Conservation (phyloP, 2,113 vertebrate genomes). For the Nesoenas mayeri region DNA sequence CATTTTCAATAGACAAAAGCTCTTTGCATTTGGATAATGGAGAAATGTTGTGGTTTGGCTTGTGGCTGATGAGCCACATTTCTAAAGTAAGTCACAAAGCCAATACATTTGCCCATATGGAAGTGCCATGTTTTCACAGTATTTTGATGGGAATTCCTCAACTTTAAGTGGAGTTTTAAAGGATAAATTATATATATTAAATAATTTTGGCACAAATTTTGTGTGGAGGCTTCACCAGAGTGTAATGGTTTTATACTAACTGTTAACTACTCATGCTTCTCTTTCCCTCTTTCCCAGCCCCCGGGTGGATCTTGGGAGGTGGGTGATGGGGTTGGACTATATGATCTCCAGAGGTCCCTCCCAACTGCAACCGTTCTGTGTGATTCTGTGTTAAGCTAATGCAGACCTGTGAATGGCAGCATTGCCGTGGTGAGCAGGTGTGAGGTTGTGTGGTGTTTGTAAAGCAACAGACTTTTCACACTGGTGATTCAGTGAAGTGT, state of each 20-base stretch:
- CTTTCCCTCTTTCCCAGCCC: background rate
- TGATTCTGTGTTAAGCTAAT: background rate
- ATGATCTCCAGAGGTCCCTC: too few relatives aligned
- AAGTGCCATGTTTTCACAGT: background rate
- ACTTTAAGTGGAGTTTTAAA: background rate
- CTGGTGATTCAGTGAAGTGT: background rate
- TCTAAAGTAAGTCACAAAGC: background rate
- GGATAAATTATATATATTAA: background rate
- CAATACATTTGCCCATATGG: background rate
- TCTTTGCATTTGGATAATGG: background rate
- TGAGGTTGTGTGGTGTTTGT: background rate
- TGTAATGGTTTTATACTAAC: background rate
- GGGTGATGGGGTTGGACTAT: background rate
- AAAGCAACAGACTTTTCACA: background rate
- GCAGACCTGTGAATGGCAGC: background rate
- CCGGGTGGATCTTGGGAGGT: fast-evolving
- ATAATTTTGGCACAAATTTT: background rate
- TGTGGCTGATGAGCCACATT: background rate
- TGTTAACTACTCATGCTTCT: background rate
- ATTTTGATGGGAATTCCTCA: background rate
- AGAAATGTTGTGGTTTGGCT: background rate
- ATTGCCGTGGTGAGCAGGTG: too few relatives aligned
- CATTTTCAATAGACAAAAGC: background rate
- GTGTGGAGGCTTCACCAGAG: background rate
- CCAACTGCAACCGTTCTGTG: too few relatives aligned